phyloP scores from a whole-genome alignment of 1,140 invertebrate species.

The Cylas formicarius region DNA sequence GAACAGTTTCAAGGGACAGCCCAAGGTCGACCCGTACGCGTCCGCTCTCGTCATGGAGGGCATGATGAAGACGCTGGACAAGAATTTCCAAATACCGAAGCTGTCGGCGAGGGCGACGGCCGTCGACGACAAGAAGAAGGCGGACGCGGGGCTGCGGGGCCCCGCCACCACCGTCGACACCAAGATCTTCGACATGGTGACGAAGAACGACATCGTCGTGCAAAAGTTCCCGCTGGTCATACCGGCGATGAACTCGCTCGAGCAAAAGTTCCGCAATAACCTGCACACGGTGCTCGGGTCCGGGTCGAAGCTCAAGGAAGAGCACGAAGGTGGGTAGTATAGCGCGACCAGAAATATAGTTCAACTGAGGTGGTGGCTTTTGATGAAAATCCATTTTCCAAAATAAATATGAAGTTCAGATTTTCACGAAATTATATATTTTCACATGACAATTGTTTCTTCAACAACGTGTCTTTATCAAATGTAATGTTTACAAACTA shows the following conservation, averaged over 20 bases:
- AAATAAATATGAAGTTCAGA: too few relatives aligned
- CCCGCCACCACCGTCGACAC: constrained; percentile 26
- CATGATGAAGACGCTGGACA: constrained; percentile 69
- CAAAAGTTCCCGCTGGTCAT: constrained; percentile 34
- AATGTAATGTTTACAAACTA: too few relatives aligned
- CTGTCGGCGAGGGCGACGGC: constrained; percentile 54
- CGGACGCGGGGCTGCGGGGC: constrained; percentile 26
- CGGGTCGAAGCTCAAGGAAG: constrained; percentile 26
- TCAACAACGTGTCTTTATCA: too few relatives aligned
- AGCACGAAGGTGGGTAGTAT: too few relatives aligned
- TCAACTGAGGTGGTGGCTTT: too few relatives aligned
- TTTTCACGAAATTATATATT: too few relatives aligned
- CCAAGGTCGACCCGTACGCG: constrained; percentile 51
- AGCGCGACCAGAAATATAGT: too few relatives aligned
- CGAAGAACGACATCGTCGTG: constrained; percentile 30
- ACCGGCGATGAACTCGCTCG: constrained; percentile 33
- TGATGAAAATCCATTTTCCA: too few relatives aligned
- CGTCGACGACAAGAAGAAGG: constrained; percentile 38
- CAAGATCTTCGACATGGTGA: constrained; percentile 35
- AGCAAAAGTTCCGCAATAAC: constrained; percentile 35
- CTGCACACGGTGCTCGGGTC: constrained; percentile 25
- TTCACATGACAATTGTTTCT: too few relatives aligned
- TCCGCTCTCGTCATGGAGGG: constrained; percentile 55
- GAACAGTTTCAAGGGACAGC: constrained; percentile 51
- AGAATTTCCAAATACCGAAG: constrained; percentile 82